Evolutionary conservation across 2,113 vertebrate species (phyloP).

Genomic region (Oncorhynchus masou): DNA sequence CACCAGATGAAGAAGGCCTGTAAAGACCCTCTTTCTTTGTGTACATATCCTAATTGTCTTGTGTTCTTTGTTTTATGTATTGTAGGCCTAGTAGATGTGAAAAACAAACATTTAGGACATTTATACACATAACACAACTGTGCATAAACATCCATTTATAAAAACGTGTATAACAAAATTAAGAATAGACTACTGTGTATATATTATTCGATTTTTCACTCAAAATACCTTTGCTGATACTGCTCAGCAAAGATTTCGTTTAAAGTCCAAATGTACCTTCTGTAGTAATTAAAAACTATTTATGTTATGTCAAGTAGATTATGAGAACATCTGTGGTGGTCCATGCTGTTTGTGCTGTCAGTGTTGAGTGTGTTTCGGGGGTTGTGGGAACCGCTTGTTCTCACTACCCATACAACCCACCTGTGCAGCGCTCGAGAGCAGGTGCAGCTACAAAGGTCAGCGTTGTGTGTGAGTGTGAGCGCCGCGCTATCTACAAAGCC

Average conservation of each 20-base stretch:
- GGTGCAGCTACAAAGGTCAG: conserved; percentile 50
- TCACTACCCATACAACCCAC: conserved; percentile 46
- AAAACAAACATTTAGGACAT: too few relatives aligned
- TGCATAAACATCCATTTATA: too few relatives aligned
- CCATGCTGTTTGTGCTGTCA: neutral
- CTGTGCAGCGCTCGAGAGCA: conserved; percentile 54
- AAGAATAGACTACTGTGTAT: neutral
- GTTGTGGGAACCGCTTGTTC: conserved; percentile 40
- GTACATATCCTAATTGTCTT: too few relatives aligned
- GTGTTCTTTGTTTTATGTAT: too few relatives aligned
- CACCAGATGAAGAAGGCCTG: too few relatives aligned
- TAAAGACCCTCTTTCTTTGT: too few relatives aligned
- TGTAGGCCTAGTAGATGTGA: too few relatives aligned
- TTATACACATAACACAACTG: too few relatives aligned
- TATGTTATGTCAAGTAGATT: neutral
- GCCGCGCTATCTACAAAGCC: neutral
- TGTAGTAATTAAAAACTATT: neutral
- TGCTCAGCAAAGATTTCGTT: neutral
- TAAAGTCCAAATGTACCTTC: neutral
- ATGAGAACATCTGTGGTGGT: neutral
- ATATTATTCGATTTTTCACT: neutral
- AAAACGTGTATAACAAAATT: too few relatives aligned
- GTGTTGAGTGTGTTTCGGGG: neutral
- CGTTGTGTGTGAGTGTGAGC: conserved; percentile 5
- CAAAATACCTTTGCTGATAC: neutral